These are phyloP conservation scores for Physeter macrocephalus DNA, from an alignment of 2,113 vertebrate genomes.

Conservation along the genomic window DNA sequence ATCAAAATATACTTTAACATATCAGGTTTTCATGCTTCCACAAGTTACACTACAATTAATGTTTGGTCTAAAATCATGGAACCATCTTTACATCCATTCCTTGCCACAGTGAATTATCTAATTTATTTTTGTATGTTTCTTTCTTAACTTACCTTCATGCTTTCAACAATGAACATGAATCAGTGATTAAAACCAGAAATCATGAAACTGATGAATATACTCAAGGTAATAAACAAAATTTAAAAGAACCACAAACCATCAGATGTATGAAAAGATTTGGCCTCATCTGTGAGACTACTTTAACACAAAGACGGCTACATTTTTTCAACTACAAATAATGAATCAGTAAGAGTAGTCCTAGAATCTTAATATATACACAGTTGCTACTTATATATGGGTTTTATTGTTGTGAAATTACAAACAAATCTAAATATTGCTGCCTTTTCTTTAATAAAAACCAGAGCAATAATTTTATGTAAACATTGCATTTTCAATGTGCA, in stretches of 20 bases:
- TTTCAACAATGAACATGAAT: background rate
- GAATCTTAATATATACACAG: background rate
- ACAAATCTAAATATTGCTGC: background rate
- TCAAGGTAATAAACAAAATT: background rate
- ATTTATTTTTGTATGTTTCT: background rate
- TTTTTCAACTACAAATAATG: background rate
- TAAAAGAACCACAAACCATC: background rate
- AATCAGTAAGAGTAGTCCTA: background rate
- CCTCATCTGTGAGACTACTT: background rate
- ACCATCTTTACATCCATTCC: background rate
- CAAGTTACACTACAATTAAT: background rate
- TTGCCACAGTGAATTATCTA: background rate
- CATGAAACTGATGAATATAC: background rate
- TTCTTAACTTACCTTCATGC: background rate
- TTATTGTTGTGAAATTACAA: background rate
- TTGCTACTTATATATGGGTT: background rate
- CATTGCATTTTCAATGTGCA: background rate
- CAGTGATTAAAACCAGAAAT: background rate
- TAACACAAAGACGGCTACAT: background rate
- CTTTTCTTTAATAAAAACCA: background rate
- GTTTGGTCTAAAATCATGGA: background rate
- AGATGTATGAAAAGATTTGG: background rate
- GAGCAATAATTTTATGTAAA: background rate
- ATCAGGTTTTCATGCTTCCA: background rate
- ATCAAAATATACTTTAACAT: background rate